Evolutionary conservation across 2,888 invertebrate species (phyloP), one percentile per base, ranked within the genome.

Genomic region (Kuschelorhynchus macadamiae): DNA sequence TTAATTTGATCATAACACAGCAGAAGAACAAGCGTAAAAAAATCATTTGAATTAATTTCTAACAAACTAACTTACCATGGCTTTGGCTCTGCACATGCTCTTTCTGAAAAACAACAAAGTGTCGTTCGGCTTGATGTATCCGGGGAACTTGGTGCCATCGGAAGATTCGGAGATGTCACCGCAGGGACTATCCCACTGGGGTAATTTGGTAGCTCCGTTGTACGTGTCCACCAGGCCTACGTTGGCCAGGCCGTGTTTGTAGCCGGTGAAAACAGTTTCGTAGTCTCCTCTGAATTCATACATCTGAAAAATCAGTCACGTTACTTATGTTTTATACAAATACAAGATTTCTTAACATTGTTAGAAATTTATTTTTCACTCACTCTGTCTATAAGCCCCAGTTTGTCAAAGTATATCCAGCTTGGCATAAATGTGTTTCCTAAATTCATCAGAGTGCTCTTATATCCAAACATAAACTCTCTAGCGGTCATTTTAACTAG

Each of bases 401-500:
- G 88, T 77, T 93, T 94, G 75, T 95, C 93, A 79, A 95, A 95
- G 63, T 89, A 90, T 60, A 95, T 93, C 92, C 95, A 95, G 9
- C 90, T 88, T 0, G 94, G 93, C 84, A 95, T 84, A 75, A 95
- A 88, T 14, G 90, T 91, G 81, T 95, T 93, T 0, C 95, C 95
- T 57, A 96, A 81, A 0, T 92, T 91, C 83, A 96, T 91, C 63
- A 96, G 85, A 1, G 92, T 86, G n/a, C 93, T 92, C 73, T 91
- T 85, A 83, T 93, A 94, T 0, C 95, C 95, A 85, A 95, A 95
- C 93, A 96, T 93, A 81, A 95, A 94, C 81, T 95, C 94, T 69
- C 84, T 88, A 0, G 95, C 95, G 0, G 94, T 93, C 91, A 94
- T 93, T 77, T 87, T 84, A 2, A 91, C 89, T 16, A 96, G 85